Percentiles rank a stretch among this genome's conserved stretches.
These are phyloP conservation scores for Rhyacophila brunnea DNA, from an alignment of 1,140 invertebrate genomes.

Conservation along the genomic window DNA sequence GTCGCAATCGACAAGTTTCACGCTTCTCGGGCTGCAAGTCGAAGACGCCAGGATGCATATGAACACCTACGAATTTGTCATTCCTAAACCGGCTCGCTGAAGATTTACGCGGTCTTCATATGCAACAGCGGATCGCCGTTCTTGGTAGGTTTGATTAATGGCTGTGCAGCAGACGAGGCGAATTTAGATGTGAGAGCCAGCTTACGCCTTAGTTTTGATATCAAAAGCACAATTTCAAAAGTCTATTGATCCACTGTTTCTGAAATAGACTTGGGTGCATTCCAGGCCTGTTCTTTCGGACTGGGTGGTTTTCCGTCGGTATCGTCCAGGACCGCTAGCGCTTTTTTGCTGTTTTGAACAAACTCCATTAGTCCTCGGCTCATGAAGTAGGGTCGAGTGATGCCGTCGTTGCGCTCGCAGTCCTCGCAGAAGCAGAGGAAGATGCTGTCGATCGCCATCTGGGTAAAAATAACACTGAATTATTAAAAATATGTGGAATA, in stretches of 20 bases:
- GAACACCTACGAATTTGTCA: too few relatives aligned
- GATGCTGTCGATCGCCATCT: slow-evolving; percentile 84
- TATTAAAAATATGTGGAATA: neutral
- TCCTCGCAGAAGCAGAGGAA: slow-evolving; percentile 84
- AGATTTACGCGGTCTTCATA: too few relatives aligned
- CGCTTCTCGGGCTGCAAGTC: too few relatives aligned
- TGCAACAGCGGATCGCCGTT: too few relatives aligned
- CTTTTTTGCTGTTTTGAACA: slow-evolving; percentile 65
- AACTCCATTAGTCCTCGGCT: slow-evolving; percentile 72
- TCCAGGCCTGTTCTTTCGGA: slow-evolving; percentile 26
- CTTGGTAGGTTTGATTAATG: too few relatives aligned
- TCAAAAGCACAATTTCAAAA: too few relatives aligned
- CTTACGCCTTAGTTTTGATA: too few relatives aligned
- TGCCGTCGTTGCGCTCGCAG: slow-evolving; percentile 72
- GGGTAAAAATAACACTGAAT: slow-evolving; percentile 31
- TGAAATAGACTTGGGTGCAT: slow-evolving; percentile 23
- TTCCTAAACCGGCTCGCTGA: too few relatives aligned
- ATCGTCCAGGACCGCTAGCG: slow-evolving; percentile 39
- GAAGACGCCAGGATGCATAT: too few relatives aligned
- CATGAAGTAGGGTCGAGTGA: slow-evolving; percentile 72
- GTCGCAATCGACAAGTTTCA: too few relatives aligned
- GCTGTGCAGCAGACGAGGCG: too few relatives aligned
- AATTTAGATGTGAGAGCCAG: too few relatives aligned
- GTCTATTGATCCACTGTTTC: slow-evolving; percentile 15
- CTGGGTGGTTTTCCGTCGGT: slow-evolving; percentile 2